phyloP scores from a whole-genome alignment of 2,888 invertebrate species.

The Agapostemon virescens region DNA sequence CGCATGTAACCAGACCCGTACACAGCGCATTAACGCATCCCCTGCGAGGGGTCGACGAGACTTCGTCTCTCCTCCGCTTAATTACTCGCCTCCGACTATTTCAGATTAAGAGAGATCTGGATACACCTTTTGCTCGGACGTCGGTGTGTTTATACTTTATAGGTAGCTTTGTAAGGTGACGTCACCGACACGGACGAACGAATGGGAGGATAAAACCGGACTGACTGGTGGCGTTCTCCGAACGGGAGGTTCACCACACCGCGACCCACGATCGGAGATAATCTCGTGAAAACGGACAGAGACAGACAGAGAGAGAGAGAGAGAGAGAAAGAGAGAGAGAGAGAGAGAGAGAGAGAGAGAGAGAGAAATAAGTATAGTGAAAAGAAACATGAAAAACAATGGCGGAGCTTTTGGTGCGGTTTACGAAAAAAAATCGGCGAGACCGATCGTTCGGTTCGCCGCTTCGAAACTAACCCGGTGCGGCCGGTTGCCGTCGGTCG shows the following conservation, averaged over 20 bases:
- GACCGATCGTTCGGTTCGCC: conserved; percentile 6
- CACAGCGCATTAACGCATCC: neutral
- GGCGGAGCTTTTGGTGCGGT: neutral
- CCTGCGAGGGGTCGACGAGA: neutral
- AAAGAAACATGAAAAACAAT: conserved; percentile 30
- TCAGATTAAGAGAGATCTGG: conserved; percentile 8
- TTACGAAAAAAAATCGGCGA: neutral
- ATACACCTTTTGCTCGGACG: conserved; percentile 33
- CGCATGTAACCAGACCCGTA: neutral
- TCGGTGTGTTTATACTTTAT: conserved; percentile 61
- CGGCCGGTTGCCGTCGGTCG: conserved; percentile 2
- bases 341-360: neutral
- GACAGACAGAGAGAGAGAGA: neutral
- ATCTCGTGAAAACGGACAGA: conserved; percentile 43
- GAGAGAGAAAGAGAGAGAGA: neutral
- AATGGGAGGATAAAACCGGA: conserved; percentile 78
- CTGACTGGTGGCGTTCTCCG: conserved; percentile 79
- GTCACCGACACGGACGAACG: conserved; percentile 70
- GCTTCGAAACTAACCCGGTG: conserved; percentile 9
- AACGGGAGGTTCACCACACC: conserved; percentile 67
- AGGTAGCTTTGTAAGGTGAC: conserved; percentile 70
- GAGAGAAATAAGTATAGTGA: neutral
- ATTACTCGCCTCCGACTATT: neutral
- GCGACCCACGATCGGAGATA: conserved; percentile 55
- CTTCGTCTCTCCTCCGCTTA: neutral